A percentile compares a stretch with the other conserved stretches of the same genome.
Evolutionary conservation across 2,113 vertebrate species (phyloP).

Genomic region (Oxyura jamaicensis): DNA sequence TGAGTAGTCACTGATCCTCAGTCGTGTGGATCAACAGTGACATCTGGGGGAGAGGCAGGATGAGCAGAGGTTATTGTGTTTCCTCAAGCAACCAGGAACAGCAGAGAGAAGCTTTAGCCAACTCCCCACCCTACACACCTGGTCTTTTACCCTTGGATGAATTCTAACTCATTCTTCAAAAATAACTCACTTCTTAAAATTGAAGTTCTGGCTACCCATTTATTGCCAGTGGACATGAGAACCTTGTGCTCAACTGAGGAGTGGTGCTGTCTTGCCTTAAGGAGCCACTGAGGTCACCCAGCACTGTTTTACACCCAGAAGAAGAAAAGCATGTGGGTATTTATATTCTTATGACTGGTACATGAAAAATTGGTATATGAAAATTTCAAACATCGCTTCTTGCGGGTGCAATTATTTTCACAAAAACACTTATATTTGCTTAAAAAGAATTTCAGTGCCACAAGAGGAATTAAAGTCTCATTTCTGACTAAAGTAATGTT

Average conservation of each 20-base stretch:
- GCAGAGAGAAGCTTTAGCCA: neutral
- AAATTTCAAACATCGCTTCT: neutral
- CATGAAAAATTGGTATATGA: neutral
- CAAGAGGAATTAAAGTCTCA: neutral
- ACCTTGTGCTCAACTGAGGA: fast-evolving
- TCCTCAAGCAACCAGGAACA: neutral
- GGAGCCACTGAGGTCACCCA: neutral
- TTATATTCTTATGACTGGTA: neutral
- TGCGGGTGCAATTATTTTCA: neutral
- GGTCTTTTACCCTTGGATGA: fast-evolving
- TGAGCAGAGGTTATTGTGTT: neutral
- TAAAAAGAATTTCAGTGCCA: neutral
- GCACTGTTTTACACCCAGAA: neutral
- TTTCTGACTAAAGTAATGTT: neutral
- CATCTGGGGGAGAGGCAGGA: slow-evolving; percentile 77
- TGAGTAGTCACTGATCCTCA: neutral
- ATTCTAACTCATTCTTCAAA: fast-evolving
- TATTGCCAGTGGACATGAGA: fast-evolving
- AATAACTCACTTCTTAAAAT: fast-evolving
- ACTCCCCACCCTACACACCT: fast-evolving
- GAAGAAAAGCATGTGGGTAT: neutral
- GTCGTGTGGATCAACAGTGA: slow-evolving; percentile 75
- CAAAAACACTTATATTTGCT: neutral
- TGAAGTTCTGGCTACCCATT: fast-evolving
- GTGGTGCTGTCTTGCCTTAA: fast-evolving